These are phyloP conservation scores for Sapayoa aenigma DNA, from an alignment of 2,113 vertebrate species.

Conservation along the genomic window DNA sequence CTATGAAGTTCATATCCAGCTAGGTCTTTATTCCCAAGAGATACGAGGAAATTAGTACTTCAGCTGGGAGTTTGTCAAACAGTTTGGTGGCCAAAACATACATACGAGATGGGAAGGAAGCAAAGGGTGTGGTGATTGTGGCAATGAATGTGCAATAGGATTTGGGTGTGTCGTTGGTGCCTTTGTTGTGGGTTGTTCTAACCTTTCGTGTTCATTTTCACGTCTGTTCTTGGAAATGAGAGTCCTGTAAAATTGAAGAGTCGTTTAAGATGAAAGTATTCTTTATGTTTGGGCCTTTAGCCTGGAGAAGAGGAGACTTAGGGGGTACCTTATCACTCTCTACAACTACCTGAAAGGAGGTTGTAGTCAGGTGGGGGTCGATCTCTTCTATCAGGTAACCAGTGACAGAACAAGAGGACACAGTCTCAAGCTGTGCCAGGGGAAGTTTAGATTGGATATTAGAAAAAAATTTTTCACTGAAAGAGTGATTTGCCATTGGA, in stretches of 20 bases:
- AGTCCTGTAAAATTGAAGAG: not conserved
- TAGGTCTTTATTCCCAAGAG: not conserved
- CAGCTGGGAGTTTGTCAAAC: not conserved
- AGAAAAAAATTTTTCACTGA: no score
- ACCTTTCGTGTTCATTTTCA: not conserved
- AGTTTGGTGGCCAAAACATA: not conserved
- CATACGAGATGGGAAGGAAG: not conserved
- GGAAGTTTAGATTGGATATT: no score
- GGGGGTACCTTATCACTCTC: no score
- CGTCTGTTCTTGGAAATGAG: not conserved
- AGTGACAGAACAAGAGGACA: no score
- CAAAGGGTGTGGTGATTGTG: not conserved
- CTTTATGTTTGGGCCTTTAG: not conserved
- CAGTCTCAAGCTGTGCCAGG: no score
- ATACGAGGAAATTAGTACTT: not conserved
- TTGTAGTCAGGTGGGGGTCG: no score
- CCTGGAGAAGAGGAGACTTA: no score
- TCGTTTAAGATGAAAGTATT: not conserved
- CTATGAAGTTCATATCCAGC: not conserved
- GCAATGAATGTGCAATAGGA: not conserved
- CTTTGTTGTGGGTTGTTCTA: not conserved
- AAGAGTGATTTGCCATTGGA: no score
- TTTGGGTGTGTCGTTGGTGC: rapidly evolving
- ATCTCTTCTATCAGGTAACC: no score
- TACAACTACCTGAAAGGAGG: no score